Evolutionary conservation across 2,888 invertebrate species (phyloP), one percentile per base, ranked within the genome.

Genomic region (Enchytraeus crypticus): DNA sequence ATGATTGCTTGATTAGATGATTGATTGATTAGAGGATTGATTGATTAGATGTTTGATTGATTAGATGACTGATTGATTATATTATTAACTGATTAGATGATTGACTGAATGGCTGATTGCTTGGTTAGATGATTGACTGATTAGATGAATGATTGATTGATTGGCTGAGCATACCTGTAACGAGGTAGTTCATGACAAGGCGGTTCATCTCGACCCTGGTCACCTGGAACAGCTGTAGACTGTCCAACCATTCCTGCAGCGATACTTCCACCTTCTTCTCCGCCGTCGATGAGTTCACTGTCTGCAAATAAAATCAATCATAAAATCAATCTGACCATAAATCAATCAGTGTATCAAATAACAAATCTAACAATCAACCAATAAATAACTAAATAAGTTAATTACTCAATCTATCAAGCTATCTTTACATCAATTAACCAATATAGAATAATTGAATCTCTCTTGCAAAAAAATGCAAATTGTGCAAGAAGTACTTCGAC

Each of bases 131-230:
- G n/a, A n/a, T n/a, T n/a, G n/a, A n/a, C n/a, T n/a, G n/a, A n/a
- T n/a, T n/a, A n/a, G n/a, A n/a, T n/a, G n/a, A n/a, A n/a, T n/a
- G n/a, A n/a, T n/a, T n/a, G n/a, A n/a, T n/a, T n/a, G n/a, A n/a
- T n/a, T n/a, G n/a, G n/a, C n/a, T n/a, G n/a, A 21, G 8, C 27
- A 53, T 14, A 69, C 69, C 69, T 58, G 68, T 69, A n/a, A 69
- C 64, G 4, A 69, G 61, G 51, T 97, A 97, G 82, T 97, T 95
- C 95, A 97, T 96, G 69, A 97, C 92, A 67, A 97, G 84, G 80
- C 90, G 89, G 80, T 97, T 96, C 90, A 97, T 93, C 72, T 92
- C 90, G 47, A 88, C 86, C 71, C 92, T 84, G 59, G 90, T 90
- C 70, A 92, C 87, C 71, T 90, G 89, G 66, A 86, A 84, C 54